Base-by-base conservation (phyloP, 2,797 vertebrate species). In the Pteronotus mesoamericanus region DNA sequence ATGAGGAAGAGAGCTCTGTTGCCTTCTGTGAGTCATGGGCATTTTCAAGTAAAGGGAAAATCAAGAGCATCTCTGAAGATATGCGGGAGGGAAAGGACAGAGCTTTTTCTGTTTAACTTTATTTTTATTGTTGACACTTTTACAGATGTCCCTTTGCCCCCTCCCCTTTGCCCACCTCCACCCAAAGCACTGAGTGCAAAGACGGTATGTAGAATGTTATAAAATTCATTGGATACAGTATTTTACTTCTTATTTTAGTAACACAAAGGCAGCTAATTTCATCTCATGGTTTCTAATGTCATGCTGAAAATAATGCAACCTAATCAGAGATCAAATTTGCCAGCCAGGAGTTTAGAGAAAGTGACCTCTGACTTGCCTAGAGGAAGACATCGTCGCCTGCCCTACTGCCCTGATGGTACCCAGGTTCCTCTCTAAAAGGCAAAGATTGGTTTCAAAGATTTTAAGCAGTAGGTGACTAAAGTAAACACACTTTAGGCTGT, bases 41-140 rank as follows among this genome's bases (percentile, higher is more conserved):
- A 66, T 88, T 95, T 96, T 94, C 51, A 39, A 69, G 75, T 59
- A 75, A 83, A 37, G 32, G 48, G 83, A 95, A 95, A 95, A 84
- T 71, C 69, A 55, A 95, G 44, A 83, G 32, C 57, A n/a, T 85
- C 69, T 83, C 77, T 91, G 21, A 93, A 91, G 85, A 84, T 64
- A 68, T 29, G 11, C 6, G 71, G n/a, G 26, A 77, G 22, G 19
- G 3, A 95, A 86, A 79, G n/a, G 39, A 55, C 83, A 94, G 44
- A 91, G 37, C 16, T 53, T 92, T 51, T 42, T 78, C 72, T 44
- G 29, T 61, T 61, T 61, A 61, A 61, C 59, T 61, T 32, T 14
- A 64, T 64, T 64, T 64, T 64, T 64, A 64, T 64, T 64, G 32
- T 64, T 64, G 32, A 64, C 32, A 64, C 32, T 64, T 64, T 64